phyloP scores from a whole-genome alignment of 2,113 vertebrate species.

The Neolamprologus variostigma region DNA sequence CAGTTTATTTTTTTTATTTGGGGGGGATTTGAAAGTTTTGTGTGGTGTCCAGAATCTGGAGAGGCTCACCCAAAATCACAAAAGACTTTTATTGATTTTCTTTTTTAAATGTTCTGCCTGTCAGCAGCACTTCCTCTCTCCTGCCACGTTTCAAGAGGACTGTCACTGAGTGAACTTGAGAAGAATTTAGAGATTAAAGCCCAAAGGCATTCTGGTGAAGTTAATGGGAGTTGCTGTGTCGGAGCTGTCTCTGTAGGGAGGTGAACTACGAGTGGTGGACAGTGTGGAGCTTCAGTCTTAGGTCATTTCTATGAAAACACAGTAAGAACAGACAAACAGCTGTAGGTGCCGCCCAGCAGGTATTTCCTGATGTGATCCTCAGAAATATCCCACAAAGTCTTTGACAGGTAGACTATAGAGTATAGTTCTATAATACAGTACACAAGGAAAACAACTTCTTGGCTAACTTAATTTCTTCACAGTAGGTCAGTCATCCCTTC shows the following conservation, averaged over 20 bases:
- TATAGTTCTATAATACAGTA: background rate
- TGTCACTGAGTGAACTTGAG: conserved; percentile 2
- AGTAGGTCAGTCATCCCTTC: background rate
- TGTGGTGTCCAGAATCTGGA: conserved; percentile 43
- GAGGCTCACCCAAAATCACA: conserved; percentile 29
- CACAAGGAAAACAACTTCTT: background rate
- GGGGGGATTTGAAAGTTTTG: background rate
- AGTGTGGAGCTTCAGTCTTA: background rate
- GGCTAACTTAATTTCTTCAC: background rate
- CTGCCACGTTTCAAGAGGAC: conserved; percentile 2
- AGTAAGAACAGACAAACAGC: background rate
- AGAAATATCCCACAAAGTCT: rapidly evolving
- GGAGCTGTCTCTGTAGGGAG: background rate
- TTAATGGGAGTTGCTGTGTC: background rate
- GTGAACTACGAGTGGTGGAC: background rate
- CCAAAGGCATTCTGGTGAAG: background rate
- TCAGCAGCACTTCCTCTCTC: conserved; percentile 14
- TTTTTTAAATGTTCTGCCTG: conserved; percentile 24
- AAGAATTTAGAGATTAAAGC: conserved; percentile 30
- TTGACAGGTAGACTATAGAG: background rate
- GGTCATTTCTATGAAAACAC: background rate
- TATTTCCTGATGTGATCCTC: background rate
- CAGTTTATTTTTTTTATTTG: background rate
- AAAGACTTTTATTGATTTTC: conserved; percentile 49
- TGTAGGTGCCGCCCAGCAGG: background rate